Evolutionary conservation across 2,797 vertebrate species (phyloP).

Genomic region (Aratinga solstitialis): DNA sequence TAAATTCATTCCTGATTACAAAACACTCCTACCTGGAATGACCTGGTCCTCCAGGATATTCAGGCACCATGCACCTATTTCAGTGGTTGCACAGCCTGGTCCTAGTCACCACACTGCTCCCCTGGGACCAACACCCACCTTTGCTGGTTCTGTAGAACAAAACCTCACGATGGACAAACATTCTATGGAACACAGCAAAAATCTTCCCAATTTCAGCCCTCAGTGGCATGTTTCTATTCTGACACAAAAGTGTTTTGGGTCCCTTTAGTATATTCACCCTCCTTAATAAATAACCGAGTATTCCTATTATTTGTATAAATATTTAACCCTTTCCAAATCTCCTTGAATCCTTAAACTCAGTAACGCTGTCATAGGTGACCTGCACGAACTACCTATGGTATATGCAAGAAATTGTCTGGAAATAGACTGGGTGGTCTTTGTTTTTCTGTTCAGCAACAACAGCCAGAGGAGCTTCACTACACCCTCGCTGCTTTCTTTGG

Average conservation of each 20-base stretch:
- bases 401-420: background rate
- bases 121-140: background rate
- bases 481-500: background rate
- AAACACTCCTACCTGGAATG: background rate
- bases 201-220: background rate
- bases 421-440: background rate
- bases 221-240: background rate
- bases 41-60: rapidly evolving
- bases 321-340: background rate
- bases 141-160: background rate
- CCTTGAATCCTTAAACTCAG: background rate
- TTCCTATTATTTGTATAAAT: background rate
- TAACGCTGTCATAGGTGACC: rapidly evolving
- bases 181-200: background rate
- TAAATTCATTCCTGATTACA: background rate
- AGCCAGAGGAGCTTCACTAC: background rate
- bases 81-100: rapidly evolving
- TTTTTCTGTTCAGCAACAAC: background rate
- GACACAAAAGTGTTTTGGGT: background rate
- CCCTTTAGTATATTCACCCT: background rate
- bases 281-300: background rate
- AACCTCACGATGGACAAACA: background rate
- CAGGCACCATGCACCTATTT: rapidly evolving
- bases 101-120: background rate
- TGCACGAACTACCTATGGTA: background rate